These are phyloP conservation scores for Caprella mutica DNA, from an alignment of 2,888 invertebrate genomes.

Conservation along the genomic window DNA sequence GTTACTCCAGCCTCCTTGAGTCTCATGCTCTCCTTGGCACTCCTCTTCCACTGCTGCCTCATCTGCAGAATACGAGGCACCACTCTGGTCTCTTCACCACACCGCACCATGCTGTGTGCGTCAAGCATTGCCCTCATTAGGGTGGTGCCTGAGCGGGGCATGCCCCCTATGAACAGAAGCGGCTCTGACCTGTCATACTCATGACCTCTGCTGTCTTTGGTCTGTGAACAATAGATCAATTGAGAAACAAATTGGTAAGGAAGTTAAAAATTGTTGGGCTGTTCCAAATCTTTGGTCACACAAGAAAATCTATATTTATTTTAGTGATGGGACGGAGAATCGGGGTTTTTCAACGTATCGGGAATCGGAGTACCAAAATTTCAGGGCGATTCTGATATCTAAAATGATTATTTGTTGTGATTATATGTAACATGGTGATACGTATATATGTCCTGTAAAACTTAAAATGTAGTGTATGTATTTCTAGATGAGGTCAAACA, in stretches of 20 bases:
- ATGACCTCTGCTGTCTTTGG: constrained; percentile 54
- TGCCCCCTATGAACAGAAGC: constrained; percentile 92
- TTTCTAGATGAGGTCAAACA: too few species aligned
- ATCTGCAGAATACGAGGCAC: constrained; percentile 88
- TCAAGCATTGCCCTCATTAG: constrained; percentile 96
- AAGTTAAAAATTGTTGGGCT: too few species aligned
- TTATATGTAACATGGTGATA: too few species aligned
- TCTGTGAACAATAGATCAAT: constrained; percentile 48
- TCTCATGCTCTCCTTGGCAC: constrained; percentile 78
- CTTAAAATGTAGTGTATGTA: too few species aligned
- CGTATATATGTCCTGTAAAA: too few species aligned
- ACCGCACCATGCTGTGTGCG: constrained; percentile 64
- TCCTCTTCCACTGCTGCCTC: constrained; percentile 88
- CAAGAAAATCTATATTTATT: too few species aligned
- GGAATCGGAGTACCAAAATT: too few species aligned
- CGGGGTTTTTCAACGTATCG: too few species aligned
- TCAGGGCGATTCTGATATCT: too few species aligned
- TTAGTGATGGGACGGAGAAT: too few species aligned
- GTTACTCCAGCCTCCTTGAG: constrained; percentile 89
- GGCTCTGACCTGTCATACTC: constrained; percentile 79
- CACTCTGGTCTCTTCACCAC: constrained; percentile 93
- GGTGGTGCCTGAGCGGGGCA: constrained; percentile 94
- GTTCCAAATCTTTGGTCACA: too few species aligned
- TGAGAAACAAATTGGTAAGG: constrained; percentile 37
- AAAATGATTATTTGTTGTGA: too few species aligned